A percentile compares a stretch with the other conserved stretches of the same genome.
phyloP scores from a whole-genome alignment of 64 coral and sea anemone species.

The Dendronephthya gigantea region DNA sequence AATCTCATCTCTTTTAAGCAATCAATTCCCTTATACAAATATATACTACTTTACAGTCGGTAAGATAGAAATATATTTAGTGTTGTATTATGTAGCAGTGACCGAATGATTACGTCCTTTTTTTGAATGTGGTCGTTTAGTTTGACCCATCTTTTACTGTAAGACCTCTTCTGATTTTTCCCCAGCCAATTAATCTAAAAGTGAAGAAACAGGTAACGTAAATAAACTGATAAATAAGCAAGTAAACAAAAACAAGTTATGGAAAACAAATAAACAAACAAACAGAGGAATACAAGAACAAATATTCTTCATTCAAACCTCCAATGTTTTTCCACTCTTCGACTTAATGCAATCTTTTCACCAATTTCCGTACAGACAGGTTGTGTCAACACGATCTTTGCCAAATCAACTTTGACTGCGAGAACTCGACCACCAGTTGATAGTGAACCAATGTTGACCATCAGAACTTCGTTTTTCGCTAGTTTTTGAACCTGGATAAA shows the following conservation, averaged over 20 bases:
- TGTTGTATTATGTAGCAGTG: no score
- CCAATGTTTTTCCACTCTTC: slow-evolving; percentile 99
- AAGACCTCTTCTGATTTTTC: slow-evolving; percentile 83
- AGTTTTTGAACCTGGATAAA: slow-evolving; percentile 72
- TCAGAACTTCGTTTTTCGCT: slow-evolving; percentile 91
- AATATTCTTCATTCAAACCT: slow-evolving; percentile 38
- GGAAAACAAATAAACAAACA: not conserved
- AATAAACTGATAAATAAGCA: not conserved
- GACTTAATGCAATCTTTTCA: slow-evolving; percentile 94
- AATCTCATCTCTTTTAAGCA: no score
- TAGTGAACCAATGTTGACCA: slow-evolving; percentile 91
- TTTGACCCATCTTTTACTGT: slow-evolving; percentile 49
- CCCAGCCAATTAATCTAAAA: slow-evolving; percentile 93
- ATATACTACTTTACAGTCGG: no score
- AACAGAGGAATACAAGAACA: not conserved
- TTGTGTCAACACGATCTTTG: slow-evolving; percentile 91
- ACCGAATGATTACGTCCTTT: no score
- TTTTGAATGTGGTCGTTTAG: not conserved
- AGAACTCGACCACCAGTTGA: slow-evolving; percentile 93
- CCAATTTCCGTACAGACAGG: slow-evolving; percentile 95
- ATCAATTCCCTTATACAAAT: no score
- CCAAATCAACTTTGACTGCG: slow-evolving; percentile 97
- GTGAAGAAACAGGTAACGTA: not conserved
- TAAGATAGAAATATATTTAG: not conserved
- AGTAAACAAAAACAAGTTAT: not conserved